Base-by-base conservation (phyloP, 2,113 vertebrate species). In the Hyperopisus bebe region DNA sequence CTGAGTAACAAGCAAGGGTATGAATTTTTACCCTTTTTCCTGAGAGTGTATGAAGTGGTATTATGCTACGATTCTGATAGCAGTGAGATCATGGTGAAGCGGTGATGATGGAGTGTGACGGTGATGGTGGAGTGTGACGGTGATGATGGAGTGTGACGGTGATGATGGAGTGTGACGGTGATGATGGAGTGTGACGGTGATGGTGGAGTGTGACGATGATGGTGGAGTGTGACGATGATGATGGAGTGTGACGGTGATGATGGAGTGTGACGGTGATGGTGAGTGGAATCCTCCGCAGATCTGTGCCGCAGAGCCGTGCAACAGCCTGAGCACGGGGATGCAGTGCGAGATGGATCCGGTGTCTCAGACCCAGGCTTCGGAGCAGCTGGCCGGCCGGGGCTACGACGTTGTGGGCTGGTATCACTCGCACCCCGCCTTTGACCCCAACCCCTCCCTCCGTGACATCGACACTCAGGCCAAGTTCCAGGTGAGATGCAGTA, bases 321-420 rank as follows among this genome's bases (percentile, higher is more conserved):
- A 96, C 92, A 99, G 98, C 42, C 96, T 99, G 91, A 99, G 98
- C 82, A 99, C 98, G 0, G 98, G 98, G 0, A 92, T 99, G 89
- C 98, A 99, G 94, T 99, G 98, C 0, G 98, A 99, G 95, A 99
- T 99, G 98, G 98, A 99, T 89, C 97, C 98, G 0, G 96, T 99
- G 5, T 98, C 98, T 51, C 98, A 99, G 74, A 99, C 98, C 0
- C 98, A 98, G 92, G 98, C 98, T 48, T 98, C 97, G 0, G 98
- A 99, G 74, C 88, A 95, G 1, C 94, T 99, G 92, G 96, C 96
- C 0, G 94, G 94, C 17, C 93, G 97, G 89, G 98, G 98, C 6
- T 96, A 96, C 91, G 94, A 94, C 15, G 96, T 99, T 0, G 96
- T 99, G 10, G 98, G 98, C 5, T 99, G 98, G 98, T 99, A 99